These are phyloP conservation scores for Alexandromys fortis DNA, from an alignment of 2,113 vertebrate genomes.

Conservation along the genomic window DNA sequence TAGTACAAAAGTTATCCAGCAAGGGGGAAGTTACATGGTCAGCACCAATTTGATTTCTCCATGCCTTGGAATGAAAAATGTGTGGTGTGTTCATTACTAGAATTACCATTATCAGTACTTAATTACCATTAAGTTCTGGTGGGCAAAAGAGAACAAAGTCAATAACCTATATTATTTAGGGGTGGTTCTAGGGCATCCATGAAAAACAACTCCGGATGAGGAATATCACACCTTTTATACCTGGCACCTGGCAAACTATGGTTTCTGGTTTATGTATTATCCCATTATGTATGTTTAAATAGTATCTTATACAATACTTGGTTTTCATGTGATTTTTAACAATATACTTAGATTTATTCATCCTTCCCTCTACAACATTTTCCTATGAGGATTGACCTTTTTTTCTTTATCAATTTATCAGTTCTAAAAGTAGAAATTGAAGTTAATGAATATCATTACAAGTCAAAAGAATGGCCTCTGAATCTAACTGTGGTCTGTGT, in stretches of 20 bases:
- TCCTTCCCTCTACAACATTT: not conserved
- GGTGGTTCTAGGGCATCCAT: not conserved
- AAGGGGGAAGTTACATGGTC: not conserved
- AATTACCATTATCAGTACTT: no score
- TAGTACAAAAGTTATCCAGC: not conserved
- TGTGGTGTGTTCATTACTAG: not conserved
- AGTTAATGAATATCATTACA: not conserved
- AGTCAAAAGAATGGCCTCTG: not conserved
- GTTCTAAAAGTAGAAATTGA: not conserved
- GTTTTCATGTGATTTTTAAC: not conserved
- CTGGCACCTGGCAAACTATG: not conserved
- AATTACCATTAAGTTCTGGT: not conserved
- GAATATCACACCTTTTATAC: not conserved
- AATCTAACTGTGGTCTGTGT: not conserved
- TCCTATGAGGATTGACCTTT: not conserved
- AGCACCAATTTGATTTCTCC: not conserved
- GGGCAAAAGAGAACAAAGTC: not conserved
- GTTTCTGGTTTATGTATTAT: not conserved
- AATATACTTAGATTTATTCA: not conserved
- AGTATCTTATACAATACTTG: not conserved
- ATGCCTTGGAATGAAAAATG: not conserved
- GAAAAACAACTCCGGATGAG: not conserved
- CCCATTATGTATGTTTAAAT: not conserved
- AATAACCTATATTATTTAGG: not conserved
- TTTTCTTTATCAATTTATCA: not conserved